Evolutionary conservation across 2,888 invertebrate species (phyloP), one percentile per base, ranked within the genome.

Genomic region (Dicycla oo): DNA sequence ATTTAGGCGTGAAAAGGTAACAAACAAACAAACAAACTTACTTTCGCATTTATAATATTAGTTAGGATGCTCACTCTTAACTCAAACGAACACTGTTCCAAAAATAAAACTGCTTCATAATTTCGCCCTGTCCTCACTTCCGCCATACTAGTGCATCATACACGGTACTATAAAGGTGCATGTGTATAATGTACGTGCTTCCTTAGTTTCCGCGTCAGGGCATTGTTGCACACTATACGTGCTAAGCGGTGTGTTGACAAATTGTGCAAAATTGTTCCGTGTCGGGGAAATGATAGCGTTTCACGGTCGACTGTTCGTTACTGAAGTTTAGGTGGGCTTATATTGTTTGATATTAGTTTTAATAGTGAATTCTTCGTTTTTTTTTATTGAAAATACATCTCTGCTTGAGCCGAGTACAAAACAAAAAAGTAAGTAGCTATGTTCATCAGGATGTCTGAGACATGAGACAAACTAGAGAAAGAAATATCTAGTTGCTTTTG

Each of bases 201-300:
- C 75, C 75, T 65, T 68, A 45, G 57, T 68, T 86, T 83, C 86
- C 86, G 83, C 71, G 71, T 84, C 63, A 65, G 40, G 60, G 64
- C 56, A 81, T 75, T 63, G 73, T 80, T 77, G 69, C 71, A 73
- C 71, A 73, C 40, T 69, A 63, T 76, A 75, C 80, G 76, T 77
- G 78, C n/a, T 67, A 49, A 34, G 51, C 45, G 0, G 34, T 67
- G 53, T 74, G 74, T 83, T 69, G 71, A 76, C 71, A 75, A 78
- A 82, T 75, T 65, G 66, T 61, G 56, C 68, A 45, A 75, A 81
- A 75, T 81, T 78, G 75, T 83, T 84, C 81, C 72, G 79, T 69
- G 58, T 72, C 69, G 71, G 38, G 53, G 63, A 68, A 81, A 72
- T 76, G 67, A 80, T 80, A 62, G 69, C 63, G 53, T 74, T 68